phyloP scores from a whole-genome alignment of 2,797 vertebrate species.

The Otus scops region DNA sequence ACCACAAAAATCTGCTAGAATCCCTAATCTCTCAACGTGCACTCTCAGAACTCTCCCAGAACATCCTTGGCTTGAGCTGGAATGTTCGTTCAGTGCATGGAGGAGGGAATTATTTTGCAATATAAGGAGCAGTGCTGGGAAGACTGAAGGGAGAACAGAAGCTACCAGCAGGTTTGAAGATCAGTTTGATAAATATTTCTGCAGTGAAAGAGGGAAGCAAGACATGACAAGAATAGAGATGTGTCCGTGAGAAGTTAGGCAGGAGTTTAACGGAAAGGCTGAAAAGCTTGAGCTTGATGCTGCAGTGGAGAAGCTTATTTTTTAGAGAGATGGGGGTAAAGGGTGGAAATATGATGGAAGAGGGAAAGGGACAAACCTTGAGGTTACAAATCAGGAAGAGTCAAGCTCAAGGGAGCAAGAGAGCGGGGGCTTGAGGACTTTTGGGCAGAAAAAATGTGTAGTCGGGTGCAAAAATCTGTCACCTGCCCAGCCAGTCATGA shows the following conservation, averaged over 20 bases:
- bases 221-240: neutral
- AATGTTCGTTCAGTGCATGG: fast-evolving
- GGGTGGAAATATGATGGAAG: neutral
- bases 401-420: neutral
- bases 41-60: neutral
- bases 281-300: neutral
- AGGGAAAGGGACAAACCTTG: neutral
- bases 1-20: neutral
- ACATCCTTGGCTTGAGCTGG: neutral
- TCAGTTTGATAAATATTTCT: constrained; percentile 38
- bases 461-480: neutral
- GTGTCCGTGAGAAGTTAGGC: neutral
- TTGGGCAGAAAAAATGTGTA: neutral
- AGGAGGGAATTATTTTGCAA: neutral
- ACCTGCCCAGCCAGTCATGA: neutral
- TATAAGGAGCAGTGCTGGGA: neutral
- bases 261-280: neutral
- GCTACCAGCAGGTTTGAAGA: neutral
- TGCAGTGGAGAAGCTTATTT: neutral
- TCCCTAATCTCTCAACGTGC: fast-evolving
- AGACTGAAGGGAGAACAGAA: neutral
- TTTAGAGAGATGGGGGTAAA: neutral
- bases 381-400: neutral
- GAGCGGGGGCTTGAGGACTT: neutral
- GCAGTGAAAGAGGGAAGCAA: neutral